Evolutionary conservation across 2,888 invertebrate species (phyloP), one percentile per base, ranked within the genome.

Genomic region (Lamellibrachia columna): DNA sequence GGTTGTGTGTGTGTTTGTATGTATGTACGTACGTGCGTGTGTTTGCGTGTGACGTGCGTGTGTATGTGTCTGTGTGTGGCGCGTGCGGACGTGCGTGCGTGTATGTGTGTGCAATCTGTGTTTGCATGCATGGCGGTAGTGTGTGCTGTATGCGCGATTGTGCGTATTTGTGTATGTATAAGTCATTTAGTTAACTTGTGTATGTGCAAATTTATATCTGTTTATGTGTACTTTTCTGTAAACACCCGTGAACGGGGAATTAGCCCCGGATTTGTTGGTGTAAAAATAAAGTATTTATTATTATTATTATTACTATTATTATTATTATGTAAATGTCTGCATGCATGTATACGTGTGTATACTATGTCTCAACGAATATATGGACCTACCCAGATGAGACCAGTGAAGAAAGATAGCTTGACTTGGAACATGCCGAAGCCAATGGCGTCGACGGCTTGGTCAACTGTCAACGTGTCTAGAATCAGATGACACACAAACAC

Each of bases 361-460:
- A 91, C 58, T 40, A 40, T 9, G 9, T 40, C 22, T 15, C 11
- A 7, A 11, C 15, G 6, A 90, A 90, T 75, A 92, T 55, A n/a
- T 3, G 97, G 96, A 95, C 95, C 95, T 94, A 97, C 97, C 97
- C 97, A 97, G 53, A 97, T 97, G 93, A 97, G 94, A 75, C 97
- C 97, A 60, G 97, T 97, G 60, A 97, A 95, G 58, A 97, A 93
- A 8, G 97, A 97, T 15, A 97, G 95, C 93, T 97, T 97, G 92
- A 97, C 93, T 94, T 97, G 97, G 94, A 97, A 97, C 93, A 95
- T 95, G 7, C 97, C 97, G 95, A 97, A 97, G 9, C 97, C 97
- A 92, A 97, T 96, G 90, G 95, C 96, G 93, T 97, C 97, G 60
- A 97, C 97, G 28, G 97, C 97, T 93, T 97, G 96, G 93, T 97